phyloP scores from a whole-genome alignment of 2,888 invertebrate genomes.

The Furcula furcula region DNA sequence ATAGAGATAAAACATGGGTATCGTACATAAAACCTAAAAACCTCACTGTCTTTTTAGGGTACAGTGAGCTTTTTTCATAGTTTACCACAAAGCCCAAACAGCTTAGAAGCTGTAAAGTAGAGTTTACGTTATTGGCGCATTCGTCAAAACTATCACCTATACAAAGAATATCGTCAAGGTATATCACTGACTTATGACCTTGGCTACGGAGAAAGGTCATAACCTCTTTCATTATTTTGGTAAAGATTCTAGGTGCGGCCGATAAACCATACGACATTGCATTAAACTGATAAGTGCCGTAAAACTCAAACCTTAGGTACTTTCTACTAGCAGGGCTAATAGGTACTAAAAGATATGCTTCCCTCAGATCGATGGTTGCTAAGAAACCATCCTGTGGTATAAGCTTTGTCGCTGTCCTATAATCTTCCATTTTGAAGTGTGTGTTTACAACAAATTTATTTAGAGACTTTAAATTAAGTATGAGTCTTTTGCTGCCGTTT shows the following conservation, averaged over 20 bases:
- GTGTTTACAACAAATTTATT: conserved; percentile 17
- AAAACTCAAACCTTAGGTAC: conserved; percentile 19
- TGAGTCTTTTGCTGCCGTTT: conserved; percentile 20
- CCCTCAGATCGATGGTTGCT: conserved; percentile 24
- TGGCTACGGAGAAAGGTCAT: conserved; percentile 4
- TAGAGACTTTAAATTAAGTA: conserved; percentile 19
- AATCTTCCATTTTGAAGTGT: conserved; percentile 30
- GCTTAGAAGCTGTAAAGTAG: conserved; percentile 2
- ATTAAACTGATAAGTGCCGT: conserved; percentile 11
- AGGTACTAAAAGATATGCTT: conserved; percentile 22
- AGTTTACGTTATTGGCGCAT: conserved; percentile 2
- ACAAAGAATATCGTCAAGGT: conserved; percentile 5
- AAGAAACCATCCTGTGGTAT: conserved; percentile 11
- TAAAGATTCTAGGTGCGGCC: conserved; percentile 15
- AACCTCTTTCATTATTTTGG: conserved; percentile 16
- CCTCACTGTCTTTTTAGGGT: conserved; percentile 2
- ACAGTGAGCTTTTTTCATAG: conserved; percentile 3
- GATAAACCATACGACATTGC: conserved; percentile 18
- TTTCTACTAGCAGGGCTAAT: conserved; percentile 9
- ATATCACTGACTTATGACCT: background rate
- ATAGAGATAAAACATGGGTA: conserved; percentile 3
- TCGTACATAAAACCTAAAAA: conserved; percentile 12
- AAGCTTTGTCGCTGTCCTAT: conserved; percentile 19
- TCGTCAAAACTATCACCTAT: background rate
- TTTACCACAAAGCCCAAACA: conserved; percentile 11